Conservation (phyloP, 2,888 invertebrate genomes). For the Rhorus exstirpatorius region DNA sequence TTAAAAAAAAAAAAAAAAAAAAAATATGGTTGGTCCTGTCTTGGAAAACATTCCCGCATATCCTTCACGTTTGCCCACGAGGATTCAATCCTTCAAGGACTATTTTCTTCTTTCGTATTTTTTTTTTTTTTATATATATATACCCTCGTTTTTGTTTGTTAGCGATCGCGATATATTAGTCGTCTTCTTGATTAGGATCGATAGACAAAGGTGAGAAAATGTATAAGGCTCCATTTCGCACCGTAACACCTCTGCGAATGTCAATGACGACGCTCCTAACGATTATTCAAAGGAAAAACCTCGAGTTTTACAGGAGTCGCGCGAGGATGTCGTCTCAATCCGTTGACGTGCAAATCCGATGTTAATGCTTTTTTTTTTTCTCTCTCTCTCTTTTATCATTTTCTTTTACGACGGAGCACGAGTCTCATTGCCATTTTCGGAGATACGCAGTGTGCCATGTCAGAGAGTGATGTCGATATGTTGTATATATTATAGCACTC, state of each 20-base stretch:
- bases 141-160: constrained; percentile 11
- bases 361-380: constrained; percentile 8
- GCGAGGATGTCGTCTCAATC: constrained; percentile 27
- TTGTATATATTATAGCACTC: constrained; percentile 10
- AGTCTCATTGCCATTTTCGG: constrained; percentile 60
- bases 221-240: constrained; percentile 40
- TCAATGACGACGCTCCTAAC: constrained; percentile 57
- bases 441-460: constrained; percentile 22
- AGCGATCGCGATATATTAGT: background rate
- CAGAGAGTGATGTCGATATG: constrained; percentile 30
- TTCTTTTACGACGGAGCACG: constrained; percentile 36
- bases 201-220: constrained; percentile 39
- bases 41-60: constrained; percentile 27
- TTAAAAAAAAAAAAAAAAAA: constrained; percentile 27
- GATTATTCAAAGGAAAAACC: constrained; percentile 50
- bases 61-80: constrained; percentile 58
- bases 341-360: constrained; percentile 9
- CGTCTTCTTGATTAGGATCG: constrained; percentile 34
- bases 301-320: constrained; percentile 13
- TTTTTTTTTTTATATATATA: no score
- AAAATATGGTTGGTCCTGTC: constrained; percentile 12
- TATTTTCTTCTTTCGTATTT: constrained; percentile 8
- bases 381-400: constrained; percentile 22
- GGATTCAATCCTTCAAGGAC: constrained; percentile 45
- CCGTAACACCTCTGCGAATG: constrained; percentile 50